These are phyloP conservation scores for Smittia aterrima DNA, from an alignment of 2,888 invertebrate species.

Conservation along the genomic window DNA sequence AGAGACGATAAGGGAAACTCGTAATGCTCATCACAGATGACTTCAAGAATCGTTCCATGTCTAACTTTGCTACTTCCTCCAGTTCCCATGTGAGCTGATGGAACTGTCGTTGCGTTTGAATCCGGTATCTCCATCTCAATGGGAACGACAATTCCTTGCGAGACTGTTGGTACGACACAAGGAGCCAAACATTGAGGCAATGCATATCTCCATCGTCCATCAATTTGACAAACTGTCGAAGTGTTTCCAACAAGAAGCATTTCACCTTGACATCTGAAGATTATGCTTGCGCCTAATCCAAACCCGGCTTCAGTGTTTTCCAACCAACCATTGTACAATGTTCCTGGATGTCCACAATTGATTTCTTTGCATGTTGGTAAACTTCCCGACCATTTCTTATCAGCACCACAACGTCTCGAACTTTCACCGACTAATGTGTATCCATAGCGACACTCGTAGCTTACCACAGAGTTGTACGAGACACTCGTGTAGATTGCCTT, in stretches of 20 bases:
- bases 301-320: conserved; percentile 88
- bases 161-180: conserved; percentile 87
- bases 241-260: conserved; percentile 87
- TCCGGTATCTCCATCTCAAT: conserved; percentile 54
- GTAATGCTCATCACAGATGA: conserved; percentile 81
- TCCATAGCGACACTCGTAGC: conserved; percentile 94
- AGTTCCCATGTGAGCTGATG: conserved; percentile 46
- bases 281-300: conserved; percentile 85
- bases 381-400: conserved; percentile 92
- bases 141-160: conserved; percentile 71
- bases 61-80: conserved; percentile 59
- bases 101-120: conserved; percentile 47
- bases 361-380: conserved; percentile 95
- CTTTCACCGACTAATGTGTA: conserved; percentile 87
- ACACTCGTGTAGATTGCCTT: conserved; percentile 89
- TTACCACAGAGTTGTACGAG: conserved; percentile 92
- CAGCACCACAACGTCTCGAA: conserved; percentile 88
- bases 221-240: conserved; percentile 88
- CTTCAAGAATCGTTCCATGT: conserved; percentile 69
- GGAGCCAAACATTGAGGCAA: conserved; percentile 63
- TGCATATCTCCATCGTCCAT: conserved; percentile 93
- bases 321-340: conserved; percentile 93
- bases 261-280: conserved; percentile 89
- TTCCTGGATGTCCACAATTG: conserved; percentile 92
- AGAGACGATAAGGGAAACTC: conserved; percentile 75